Base-by-base conservation (phyloP, 2,888 invertebrate species). In the Drosophila quinaria region DNA sequence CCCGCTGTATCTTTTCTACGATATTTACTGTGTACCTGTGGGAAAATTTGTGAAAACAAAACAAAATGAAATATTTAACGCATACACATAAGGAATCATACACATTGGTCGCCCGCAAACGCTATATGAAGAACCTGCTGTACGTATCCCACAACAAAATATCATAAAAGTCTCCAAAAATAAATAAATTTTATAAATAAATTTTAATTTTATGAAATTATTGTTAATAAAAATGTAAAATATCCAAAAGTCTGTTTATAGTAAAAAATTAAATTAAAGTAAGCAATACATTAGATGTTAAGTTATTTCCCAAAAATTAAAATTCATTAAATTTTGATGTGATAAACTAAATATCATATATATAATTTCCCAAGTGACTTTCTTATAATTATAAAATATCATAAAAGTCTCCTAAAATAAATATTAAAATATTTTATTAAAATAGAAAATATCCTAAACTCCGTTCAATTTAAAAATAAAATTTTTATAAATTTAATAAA, bases 71-170 rank as follows among this genome's bases (percentile, higher is more conserved):
- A 87, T 93, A 93, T 84, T 76, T 92, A 46, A 73, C 87, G 55
- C 78, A 84, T 64, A 76, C 87, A 80, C 92, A 92, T 64, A 92
- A 92, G 83, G 93, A 93, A 78, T 92, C 93, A 67, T 93, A 93
- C 80, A 92, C 92, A 70, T 74, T 93, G 72, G 92, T 93, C 50
- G 92, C 92, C 56, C 92, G 93, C 74, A 93, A 92, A 80, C 91
- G 92, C 70, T 92, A 92, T 79, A 91, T 92, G 91, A 93, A 92
- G 76, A 92, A 92, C 82, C 80, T 92, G 78, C 86, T 92, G 93
- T 93, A 83, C 37, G 52, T 3, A 46, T 13, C 4, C 17, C 10
- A 41, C 9, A 41, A 41, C 9, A 41, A 17, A 15, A 17, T 41
- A 15, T 15, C 10, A 41, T 10, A 10, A 15, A 15, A 39, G 15